A percentile compares a stretch with the other conserved stretches of the same genome.
phyloP scores from a whole-genome alignment of 2,888 invertebrate species.

The Lochmaea crataegi region DNA sequence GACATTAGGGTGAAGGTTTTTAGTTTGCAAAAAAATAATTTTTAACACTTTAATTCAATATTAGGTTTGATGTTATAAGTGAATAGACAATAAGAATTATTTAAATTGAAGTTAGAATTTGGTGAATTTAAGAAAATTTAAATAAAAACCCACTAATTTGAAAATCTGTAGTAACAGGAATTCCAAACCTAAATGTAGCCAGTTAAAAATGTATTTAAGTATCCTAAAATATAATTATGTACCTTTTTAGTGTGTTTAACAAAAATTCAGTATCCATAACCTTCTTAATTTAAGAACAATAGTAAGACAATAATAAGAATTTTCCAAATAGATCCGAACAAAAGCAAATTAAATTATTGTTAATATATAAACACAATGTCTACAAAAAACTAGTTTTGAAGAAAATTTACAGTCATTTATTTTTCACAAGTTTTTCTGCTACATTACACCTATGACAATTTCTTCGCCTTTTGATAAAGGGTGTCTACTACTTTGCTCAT shows the following conservation, averaged over 20 bases:
- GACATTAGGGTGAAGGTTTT: too few species aligned
- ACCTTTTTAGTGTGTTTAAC: neutral
- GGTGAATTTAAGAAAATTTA: neutral
- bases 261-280: neutral
- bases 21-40: too few species aligned
- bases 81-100: too few species aligned
- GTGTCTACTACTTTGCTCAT: slow-evolving; percentile 99
- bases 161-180: neutral
- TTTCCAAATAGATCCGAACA: slow-evolving; percentile 3
- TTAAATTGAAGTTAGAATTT: too few species aligned
- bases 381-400: slow-evolving; percentile 20
- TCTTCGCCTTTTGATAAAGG: slow-evolving; percentile 98
- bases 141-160: neutral
- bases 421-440: slow-evolving; percentile 34
- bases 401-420: slow-evolving; percentile 44
- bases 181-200: neutral
- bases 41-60: too few species aligned
- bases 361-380: slow-evolving; percentile 13
- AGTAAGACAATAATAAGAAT: slow-evolving; percentile 1
- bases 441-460: slow-evolving; percentile 80
- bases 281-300: neutral
- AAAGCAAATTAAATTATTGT: slow-evolving; percentile 17
- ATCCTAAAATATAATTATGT: slow-evolving; percentile 10
- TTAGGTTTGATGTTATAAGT: too few species aligned
- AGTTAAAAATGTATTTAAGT: slow-evolving; percentile 11